Evolutionary conservation across 2,113 vertebrate genomes (phyloP).

Genomic region (Lampris megalopsis): DNA sequence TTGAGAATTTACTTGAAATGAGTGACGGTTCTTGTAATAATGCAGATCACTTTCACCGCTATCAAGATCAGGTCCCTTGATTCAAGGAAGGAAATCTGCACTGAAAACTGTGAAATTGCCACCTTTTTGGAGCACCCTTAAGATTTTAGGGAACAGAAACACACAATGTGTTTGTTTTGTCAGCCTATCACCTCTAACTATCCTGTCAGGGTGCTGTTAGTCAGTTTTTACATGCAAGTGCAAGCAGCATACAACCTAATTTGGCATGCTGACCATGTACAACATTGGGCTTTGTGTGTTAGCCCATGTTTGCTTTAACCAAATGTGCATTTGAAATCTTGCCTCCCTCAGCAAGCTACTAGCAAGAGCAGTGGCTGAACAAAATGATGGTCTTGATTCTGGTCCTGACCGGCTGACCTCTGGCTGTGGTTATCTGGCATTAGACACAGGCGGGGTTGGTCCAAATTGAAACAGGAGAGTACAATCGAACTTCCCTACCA

Average conservation of each 20-base stretch:
- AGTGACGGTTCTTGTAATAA: too few species aligned
- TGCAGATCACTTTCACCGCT: too few species aligned
- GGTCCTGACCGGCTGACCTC: conserved; percentile 56
- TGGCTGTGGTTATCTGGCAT: conserved; percentile 59
- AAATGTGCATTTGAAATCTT: conserved; percentile 42
- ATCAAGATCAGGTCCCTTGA: too few species aligned
- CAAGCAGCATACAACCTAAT: conserved; percentile 56
- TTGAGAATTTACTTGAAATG: too few species aligned
- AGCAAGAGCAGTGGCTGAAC: conserved; percentile 28
- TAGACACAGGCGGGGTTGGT: conserved; percentile 56
- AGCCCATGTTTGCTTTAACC: conserved; percentile 25
- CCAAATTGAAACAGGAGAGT: conserved; percentile 68
- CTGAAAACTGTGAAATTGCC: conserved; percentile 14
- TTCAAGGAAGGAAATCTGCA: too few species aligned
- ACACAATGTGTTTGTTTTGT: conserved; percentile 35
- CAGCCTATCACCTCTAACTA: conserved; percentile 31
- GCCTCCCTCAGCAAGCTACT: conserved; percentile 10
- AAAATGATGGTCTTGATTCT: conserved; percentile 47
- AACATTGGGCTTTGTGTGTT: conserved; percentile 32
- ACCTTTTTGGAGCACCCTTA: too few species aligned
- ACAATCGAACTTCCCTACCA: conserved; percentile 55
- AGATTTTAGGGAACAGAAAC: conserved; percentile 12
- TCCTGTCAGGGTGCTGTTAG: conserved; percentile 47
- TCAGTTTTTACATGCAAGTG: conserved; percentile 47
- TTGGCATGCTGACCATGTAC: conserved; percentile 31